Evolutionary conservation across 2,888 invertebrate genomes (phyloP), one percentile per base, ranked within the genome.

Genomic region (Amphipoea lucens): DNA sequence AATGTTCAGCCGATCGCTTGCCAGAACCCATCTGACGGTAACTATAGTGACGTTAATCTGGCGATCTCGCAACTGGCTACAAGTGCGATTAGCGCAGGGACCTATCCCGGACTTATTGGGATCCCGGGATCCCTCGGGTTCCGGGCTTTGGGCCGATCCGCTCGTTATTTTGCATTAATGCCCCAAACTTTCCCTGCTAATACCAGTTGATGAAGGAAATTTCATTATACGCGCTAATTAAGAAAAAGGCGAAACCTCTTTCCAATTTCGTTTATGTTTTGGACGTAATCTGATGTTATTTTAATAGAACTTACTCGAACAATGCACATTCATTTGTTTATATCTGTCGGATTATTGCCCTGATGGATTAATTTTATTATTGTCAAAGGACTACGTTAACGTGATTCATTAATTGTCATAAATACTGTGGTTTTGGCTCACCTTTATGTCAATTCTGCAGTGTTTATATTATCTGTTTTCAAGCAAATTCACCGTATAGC

Each of bases 121-220:
- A 87, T 87, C 81, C 76, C 80, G 62, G 87, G 48, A 79, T 83
- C 93, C 93, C 91, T 91, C 87, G 87, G 92, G 91, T 93, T 94
- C 93, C 94, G 69, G 84, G 76, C 57, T 85, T 85, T 88, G 92
- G 92, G 93, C 91, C 94, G 94, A 95, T 94, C 94, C 94, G 95
- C 92, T 93, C 94, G 94, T 96, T 95, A 95, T 93, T 95, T 93
- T 92, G 93, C 94, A 95, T 96, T 96, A 96, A 95, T 94, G 94
- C 92, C 91, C 91, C 88, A 92, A 96, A 96, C 93, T 96, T 96
- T 92, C 92, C 92, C 91, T 90, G 91, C 91, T 92, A 93, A 94
- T 93, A 93, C 92, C 92, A 90, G 87, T 91, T 94, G 94, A 95
- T 95, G 94, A 95, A 92, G 92, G 92, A 94, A 95, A 93, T 93